Base-by-base conservation (phyloP, 2,888 invertebrate genomes). In the Lypha dubia region DNA sequence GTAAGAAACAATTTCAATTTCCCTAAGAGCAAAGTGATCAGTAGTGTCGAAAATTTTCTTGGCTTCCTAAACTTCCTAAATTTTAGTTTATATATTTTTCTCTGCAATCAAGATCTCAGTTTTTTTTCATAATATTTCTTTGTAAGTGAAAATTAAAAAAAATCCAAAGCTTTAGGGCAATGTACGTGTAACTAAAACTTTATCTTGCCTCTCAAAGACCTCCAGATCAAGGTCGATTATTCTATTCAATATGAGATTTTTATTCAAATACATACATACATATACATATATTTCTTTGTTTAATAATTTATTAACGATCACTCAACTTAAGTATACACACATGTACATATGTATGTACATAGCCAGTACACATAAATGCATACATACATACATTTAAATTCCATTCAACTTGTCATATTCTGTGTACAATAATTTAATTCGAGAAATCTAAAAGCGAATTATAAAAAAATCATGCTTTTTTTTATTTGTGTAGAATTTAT, bases 141-240 rank as follows among this genome's bases (percentile, higher is more conserved):
- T n/a, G n/a, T n/a, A n/a, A n/a, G n/a, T 28, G 28, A 28, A 28
- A 28, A 28, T 28, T 5, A 5, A 28, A 28, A 28, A 28, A 28
- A 28, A 28, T 28, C 5, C 28, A 28, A 28, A 2, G 28, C 2
- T 28, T 5, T 28, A 28, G 28, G 3, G 3, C 5, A 28, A 38
- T 38, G 11, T 38, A 38, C 38, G 3, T 38, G 11, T 5, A 35
- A 35, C 11, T 38, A 38, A 38, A 22, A 8, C 17, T 38, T 24
- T 15, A 51, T 60, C 46, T 13, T 20, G 15, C 56, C 17, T 44
- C 46, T 1, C n/a, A 20, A 76, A 24, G 46, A 41, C 68, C 77
- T 68, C 17, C 44, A 22, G 60, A 51, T 68, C 62, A 77, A 77
- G 76, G 58, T 38, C 67, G 49, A 49, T 67, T 58, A 51, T 38